Conservation (phyloP, 2,113 vertebrate species). For the Tragelaphus strepsiceros region DNA sequence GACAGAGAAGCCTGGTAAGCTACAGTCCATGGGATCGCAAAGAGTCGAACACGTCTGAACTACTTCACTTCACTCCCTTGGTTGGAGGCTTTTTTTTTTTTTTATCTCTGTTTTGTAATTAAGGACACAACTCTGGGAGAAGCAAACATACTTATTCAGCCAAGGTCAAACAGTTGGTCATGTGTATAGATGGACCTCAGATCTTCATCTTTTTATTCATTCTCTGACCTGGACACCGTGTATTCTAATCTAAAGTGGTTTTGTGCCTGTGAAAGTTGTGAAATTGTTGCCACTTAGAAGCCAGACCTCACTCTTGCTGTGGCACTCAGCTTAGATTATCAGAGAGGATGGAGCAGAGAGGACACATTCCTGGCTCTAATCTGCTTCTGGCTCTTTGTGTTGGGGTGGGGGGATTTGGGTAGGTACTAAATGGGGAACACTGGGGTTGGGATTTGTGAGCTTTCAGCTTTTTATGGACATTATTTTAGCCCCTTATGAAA, state of each 20-base stretch:
- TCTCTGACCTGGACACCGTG: not conserved
- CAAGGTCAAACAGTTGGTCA: not conserved
- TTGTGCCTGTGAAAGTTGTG: slow-evolving; percentile 1
- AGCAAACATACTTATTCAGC: slow-evolving; percentile 5
- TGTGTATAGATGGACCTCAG: not conserved
- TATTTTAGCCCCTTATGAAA: slow-evolving; percentile 43
- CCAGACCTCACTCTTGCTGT: not conserved
- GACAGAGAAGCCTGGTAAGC: too few relatives aligned
- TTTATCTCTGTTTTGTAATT: not conserved
- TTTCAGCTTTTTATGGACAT: slow-evolving; percentile 44
- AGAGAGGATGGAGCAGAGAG: not conserved
- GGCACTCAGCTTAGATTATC: slow-evolving; percentile 40
- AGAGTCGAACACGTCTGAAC: too few relatives aligned
- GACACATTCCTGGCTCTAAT: slow-evolving; percentile 56
- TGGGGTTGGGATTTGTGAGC: not conserved
- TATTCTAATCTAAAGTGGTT: slow-evolving; percentile 54
- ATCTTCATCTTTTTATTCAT: not conserved
- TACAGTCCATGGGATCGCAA: too few relatives aligned
- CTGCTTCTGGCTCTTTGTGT: slow-evolving; percentile 44
- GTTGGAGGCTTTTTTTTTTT: not conserved
- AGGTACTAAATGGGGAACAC: not conserved
- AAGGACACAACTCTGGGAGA: not conserved
- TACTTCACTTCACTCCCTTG: not conserved
- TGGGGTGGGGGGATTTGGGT: not conserved
- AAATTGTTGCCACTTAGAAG: slow-evolving; percentile 15